Conservation (phyloP, 2,888 invertebrate genomes). For the Smittia sp. region DNA sequence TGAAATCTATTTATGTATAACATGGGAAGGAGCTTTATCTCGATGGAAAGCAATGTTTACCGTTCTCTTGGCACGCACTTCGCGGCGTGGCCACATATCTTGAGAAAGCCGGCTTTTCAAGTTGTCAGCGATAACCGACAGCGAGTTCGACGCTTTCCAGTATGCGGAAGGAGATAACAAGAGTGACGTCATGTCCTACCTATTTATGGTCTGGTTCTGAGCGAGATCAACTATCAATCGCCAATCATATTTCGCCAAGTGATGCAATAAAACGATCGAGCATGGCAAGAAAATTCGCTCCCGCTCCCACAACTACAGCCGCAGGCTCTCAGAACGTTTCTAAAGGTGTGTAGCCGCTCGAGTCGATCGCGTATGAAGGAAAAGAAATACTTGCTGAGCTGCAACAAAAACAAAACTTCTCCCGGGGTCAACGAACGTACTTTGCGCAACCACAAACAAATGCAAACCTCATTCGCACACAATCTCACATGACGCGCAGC, state of each 20-base stretch:
- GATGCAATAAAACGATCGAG: slow-evolving; percentile 9
- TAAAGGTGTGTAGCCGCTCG: slow-evolving; percentile 9
- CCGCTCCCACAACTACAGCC: slow-evolving; percentile 4
- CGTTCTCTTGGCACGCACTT: background rate
- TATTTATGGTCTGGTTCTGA: background rate
- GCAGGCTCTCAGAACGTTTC: slow-evolving; percentile 19
- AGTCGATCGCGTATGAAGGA: background rate
- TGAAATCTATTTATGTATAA: too few species aligned
- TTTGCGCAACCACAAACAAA: slow-evolving; percentile 34
- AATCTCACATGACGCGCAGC: background rate
- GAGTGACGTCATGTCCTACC: background rate
- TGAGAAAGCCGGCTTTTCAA: too few species aligned
- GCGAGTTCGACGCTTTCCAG: background rate
- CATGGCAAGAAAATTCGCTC: background rate
- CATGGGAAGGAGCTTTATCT: background rate
- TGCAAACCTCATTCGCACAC: slow-evolving; percentile 1
- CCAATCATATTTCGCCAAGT: background rate
- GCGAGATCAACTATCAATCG: background rate
- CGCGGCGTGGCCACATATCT: background rate
- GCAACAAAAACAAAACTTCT: slow-evolving; percentile 10
- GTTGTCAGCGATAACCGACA: background rate
- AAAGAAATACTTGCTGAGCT: slow-evolving; percentile 14
- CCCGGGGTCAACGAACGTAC: slow-evolving; percentile 40
- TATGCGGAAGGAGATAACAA: background rate
- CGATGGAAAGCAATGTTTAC: background rate